Evolutionary conservation across 2,797 vertebrate genomes (phyloP), one percentile per base, ranked within the genome.

Genomic region (Phylloscopus collybita): DNA sequence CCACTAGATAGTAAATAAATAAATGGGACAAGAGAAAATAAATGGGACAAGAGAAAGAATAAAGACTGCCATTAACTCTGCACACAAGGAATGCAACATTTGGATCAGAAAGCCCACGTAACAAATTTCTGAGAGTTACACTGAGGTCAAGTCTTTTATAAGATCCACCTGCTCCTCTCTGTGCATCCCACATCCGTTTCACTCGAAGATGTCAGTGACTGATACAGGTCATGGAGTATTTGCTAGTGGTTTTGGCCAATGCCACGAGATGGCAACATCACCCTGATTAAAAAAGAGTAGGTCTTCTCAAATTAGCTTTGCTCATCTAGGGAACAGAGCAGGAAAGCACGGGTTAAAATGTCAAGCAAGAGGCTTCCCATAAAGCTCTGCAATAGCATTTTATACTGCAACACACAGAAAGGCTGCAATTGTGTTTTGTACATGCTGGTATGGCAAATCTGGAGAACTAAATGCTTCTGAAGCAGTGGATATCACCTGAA

Each of bases 201-300:
- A 25, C 19, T 54, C 0, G 0, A 40, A 53, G 18, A 13, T 18
- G 11, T 12, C 54, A 23, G 57, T 0, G 0, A 17, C 7, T 18
- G 15, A 6, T 9, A 18, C 0, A 14, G 18, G 13, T 29, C 47
- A 49, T 2, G 0, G 14, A 79, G 34, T 26, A 11, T 34, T 64
- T 59, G 42, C 29, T 73, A 42, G 15, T 76, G 32, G 10, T 45
- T 93, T 81, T 69, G 42, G 27, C 4, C 56, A 80, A 22, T 5
- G 57, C 90, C 95, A 95, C 78, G 0, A 96, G 94, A 81, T 93
- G 95, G 93, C 92, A 95, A 90, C 78, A 93, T 51, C 2, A 18
- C 2, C 34, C 60, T 6, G 18, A 80, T 19, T 5, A 10, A 75
- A 86, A 36, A 30, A 61, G 36, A 34, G 3, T 16, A 45, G 23